Base-by-base conservation (phyloP, 2,797 vertebrate species). In the Anguilla pacifica region DNA sequence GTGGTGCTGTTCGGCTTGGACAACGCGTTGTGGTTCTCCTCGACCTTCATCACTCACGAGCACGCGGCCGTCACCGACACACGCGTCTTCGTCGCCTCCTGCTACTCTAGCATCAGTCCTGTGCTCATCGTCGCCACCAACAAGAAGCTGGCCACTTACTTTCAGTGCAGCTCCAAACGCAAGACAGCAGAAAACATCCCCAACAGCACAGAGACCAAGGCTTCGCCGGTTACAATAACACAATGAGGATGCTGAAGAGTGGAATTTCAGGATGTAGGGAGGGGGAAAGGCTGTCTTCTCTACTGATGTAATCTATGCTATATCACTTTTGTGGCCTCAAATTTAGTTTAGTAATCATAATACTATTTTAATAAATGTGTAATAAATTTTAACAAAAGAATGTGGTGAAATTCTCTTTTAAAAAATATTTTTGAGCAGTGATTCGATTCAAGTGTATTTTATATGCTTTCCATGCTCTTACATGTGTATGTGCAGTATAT, bases 101-200 rank as follows among this genome's bases (percentile, higher is more conserved):
- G 89, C 83, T 93, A 91, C 79, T 91, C 91, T 5, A 88, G 91
- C n/a, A 84, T 93, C 82, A 91, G 91, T 35, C 90, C 91, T 6
- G 70, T 92, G 59, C 82, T 93, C 57, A 91, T 93, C 35, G 91
- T 93, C 46, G 43, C 86, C 79, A 91, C 91, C 22, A 93, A 92
- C 83, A 90, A 74, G 92, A 92, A 85, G 88, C 92, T 51, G 87
- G 91, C 64, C 31, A 82, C 61, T 57, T 86, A 28, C 59, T 84
- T 89, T 64, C 64, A 49, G 13, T 87, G 88, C 25, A n/a, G 28
- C 49, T 17, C 31, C 17, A 31, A 28, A 25, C 13, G 43, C 55
- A 85, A 85, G n/a, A 70, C 19, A 22, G 25, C 51, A 67, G 49
- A 31, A 49, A 53, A 83, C 4, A 31, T 10, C 28, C 57, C 28